Conservation (phyloP, 2,888 invertebrate species). For the Volucella inanis region DNA sequence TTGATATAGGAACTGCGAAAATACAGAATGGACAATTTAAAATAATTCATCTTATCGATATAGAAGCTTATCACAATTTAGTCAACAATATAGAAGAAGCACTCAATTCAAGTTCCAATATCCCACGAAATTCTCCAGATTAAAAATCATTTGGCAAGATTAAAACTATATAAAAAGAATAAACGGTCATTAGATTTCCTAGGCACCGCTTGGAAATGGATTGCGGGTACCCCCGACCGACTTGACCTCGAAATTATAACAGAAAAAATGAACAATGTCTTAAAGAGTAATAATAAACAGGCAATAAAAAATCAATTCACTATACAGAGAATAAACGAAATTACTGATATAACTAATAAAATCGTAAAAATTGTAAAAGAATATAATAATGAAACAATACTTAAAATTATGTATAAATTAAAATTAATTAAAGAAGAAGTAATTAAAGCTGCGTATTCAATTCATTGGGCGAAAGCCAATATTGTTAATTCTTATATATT, state of each 20-base stretch:
- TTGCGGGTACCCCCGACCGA: slow-evolving; percentile 56
- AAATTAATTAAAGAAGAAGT: slow-evolving; percentile 67
- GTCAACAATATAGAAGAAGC: neutral
- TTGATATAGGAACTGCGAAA: neutral
- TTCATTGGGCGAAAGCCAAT: slow-evolving; percentile 63
- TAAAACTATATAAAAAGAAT: slow-evolving; percentile 21
- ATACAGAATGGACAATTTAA: neutral
- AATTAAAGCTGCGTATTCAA: slow-evolving; percentile 61
- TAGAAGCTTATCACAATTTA: neutral
- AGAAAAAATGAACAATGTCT: slow-evolving; percentile 59
- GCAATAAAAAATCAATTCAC: slow-evolving; percentile 61
- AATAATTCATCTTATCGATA: neutral
- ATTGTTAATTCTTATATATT: slow-evolving; percentile 70
- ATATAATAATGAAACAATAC: slow-evolving; percentile 36
- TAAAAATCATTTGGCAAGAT: neutral
- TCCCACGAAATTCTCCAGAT: too few relatives aligned
- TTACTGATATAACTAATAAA: slow-evolving; percentile 45
- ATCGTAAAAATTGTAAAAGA: slow-evolving; percentile 33
- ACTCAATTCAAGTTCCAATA: too few relatives aligned
- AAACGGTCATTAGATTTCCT: slow-evolving; percentile 54
- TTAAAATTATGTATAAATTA: slow-evolving; percentile 59
- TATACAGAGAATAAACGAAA: slow-evolving; percentile 56
- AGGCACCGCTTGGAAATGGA: slow-evolving; percentile 62
- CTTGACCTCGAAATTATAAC: slow-evolving; percentile 54
- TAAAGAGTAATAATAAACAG: slow-evolving; percentile 64